phyloP scores from a whole-genome alignment of 2,888 invertebrate genomes.

The Meloe dianella region DNA sequence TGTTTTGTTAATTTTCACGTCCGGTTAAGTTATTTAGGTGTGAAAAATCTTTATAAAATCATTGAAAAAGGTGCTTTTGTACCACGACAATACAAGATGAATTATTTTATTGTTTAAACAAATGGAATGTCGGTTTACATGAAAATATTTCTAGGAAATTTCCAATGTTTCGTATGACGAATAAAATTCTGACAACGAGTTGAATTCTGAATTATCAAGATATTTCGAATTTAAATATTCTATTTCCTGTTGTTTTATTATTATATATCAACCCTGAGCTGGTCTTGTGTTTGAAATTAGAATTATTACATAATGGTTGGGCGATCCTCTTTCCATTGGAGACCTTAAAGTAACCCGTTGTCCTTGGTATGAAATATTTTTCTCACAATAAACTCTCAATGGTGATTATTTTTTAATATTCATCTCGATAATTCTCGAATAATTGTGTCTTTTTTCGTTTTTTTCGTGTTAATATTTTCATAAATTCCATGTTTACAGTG shows the following conservation, averaged over 20 bases:
- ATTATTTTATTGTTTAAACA: neutral
- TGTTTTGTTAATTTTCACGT: conserved; percentile 5
- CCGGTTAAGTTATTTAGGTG: neutral
- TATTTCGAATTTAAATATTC: neutral
- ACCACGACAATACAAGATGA: neutral
- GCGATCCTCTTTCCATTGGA: conserved; percentile 19
- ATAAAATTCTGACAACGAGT: neutral
- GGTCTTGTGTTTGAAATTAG: neutral
- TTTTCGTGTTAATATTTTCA: conserved; percentile 2
- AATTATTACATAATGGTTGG: conserved; percentile 31
- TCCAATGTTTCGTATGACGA: neutral
- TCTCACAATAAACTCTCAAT: conserved; percentile 30
- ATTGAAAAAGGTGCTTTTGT: neutral
- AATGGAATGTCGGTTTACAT: conserved; percentile 8
- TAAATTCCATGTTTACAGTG: neutral
- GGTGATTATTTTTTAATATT: conserved; percentile 25
- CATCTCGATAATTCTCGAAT: conserved; percentile 14
- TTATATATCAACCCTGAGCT: neutral
- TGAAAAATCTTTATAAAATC: neutral
- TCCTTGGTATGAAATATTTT: conserved; percentile 33
- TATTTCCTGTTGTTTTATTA: neutral
- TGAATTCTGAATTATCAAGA: neutral
- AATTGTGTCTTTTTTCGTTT: conserved; percentile 4
- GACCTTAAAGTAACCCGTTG: conserved; percentile 30
- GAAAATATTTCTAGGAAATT: conserved; percentile 5